A percentile compares a stretch with the other conserved stretches of the same genome.
Evolutionary conservation across 1,140 invertebrate species (phyloP).

Genomic region (Phocides pigmalion): DNA sequence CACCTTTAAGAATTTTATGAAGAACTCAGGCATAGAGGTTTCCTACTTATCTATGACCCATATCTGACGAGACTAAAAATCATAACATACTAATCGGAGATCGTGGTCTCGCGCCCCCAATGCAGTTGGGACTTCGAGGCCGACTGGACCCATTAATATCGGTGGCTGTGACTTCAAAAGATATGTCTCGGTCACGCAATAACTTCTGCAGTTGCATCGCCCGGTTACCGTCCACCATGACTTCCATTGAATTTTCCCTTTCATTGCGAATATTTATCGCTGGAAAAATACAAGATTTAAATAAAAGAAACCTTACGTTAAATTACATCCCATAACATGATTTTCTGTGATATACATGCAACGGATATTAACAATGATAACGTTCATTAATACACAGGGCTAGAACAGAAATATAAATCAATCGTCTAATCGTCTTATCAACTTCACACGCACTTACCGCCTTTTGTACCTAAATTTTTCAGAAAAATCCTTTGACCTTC

Average conservation of each 20-base stretch:
- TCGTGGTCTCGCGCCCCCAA: slow-evolving; percentile 28
- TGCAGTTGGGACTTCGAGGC: slow-evolving; percentile 30
- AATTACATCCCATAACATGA: too few species aligned
- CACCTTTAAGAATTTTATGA: too few species aligned
- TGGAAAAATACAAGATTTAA: slow-evolving; percentile 29
- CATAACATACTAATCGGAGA: slow-evolving; percentile 47
- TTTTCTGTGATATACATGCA: too few species aligned
- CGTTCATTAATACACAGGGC: too few species aligned
- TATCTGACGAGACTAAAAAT: too few species aligned
- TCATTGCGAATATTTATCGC: slow-evolving; percentile 67
- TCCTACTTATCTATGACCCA: too few species aligned
- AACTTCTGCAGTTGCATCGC: slow-evolving; percentile 61
- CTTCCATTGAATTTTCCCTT: slow-evolving; percentile 47
- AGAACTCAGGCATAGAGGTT: too few species aligned
- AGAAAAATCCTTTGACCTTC: slow-evolving; percentile 70
- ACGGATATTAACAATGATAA: too few species aligned
- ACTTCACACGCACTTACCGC: slow-evolving; percentile 49
- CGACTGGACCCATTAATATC: slow-evolving; percentile 31
- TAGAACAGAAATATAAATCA: too few species aligned
- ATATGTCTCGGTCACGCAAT: slow-evolving; percentile 59
- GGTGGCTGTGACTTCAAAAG: slow-evolving; percentile 50
- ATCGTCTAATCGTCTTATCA: too few species aligned
- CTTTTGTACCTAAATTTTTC: slow-evolving; percentile 68
- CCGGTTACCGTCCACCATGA: slow-evolving; percentile 59
- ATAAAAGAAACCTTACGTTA: too few species aligned